Evolutionary conservation across 2,888 invertebrate species (phyloP).

Genomic region (Spilosoma lubricipeda): DNA sequence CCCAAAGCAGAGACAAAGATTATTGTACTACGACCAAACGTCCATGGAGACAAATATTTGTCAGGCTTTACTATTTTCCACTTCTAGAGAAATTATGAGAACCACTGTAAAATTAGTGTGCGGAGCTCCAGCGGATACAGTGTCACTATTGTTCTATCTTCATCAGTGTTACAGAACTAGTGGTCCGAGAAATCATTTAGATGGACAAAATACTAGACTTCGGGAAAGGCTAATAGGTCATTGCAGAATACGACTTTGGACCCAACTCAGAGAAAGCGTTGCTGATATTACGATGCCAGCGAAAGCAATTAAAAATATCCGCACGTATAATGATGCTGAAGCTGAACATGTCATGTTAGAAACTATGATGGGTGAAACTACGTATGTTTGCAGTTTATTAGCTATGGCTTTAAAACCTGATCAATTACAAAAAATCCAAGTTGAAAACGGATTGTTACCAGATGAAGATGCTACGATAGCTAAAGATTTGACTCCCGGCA

Average conservation of each 20-base stretch:
- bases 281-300: slow-evolving; percentile 69
- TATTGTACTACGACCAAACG: slow-evolving; percentile 74
- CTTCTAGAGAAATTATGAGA: slow-evolving; percentile 77
- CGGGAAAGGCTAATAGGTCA: slow-evolving; percentile 76
- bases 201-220: slow-evolving; percentile 72
- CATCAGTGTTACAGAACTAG: slow-evolving; percentile 77
- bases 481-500: slow-evolving; percentile 63
- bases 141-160: slow-evolving; percentile 79
- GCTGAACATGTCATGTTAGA: slow-evolving; percentile 71
- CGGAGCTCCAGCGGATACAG: slow-evolving; percentile 67
- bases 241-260: slow-evolving; percentile 67
- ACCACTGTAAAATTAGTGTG: slow-evolving; percentile 73
- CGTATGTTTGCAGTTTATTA: slow-evolving; percentile 74
- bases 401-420: slow-evolving; percentile 80
- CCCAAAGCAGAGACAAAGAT: slow-evolving; percentile 51
- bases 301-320: slow-evolving; percentile 71
- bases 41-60: slow-evolving; percentile 78
- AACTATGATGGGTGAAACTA: slow-evolving; percentile 73
- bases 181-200: slow-evolving; percentile 70
- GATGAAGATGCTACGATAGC: slow-evolving; percentile 55
- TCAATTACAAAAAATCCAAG: slow-evolving; percentile 68
- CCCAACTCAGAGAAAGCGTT: slow-evolving; percentile 70
- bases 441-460: slow-evolving; percentile 69
- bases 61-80: slow-evolving; percentile 66
- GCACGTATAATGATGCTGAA: slow-evolving; percentile 61